Percentiles rank a stretch among this genome's conserved stretches.
phyloP scores from a whole-genome alignment of 2,888 invertebrate species.

The Chrysolina haemoptera region DNA sequence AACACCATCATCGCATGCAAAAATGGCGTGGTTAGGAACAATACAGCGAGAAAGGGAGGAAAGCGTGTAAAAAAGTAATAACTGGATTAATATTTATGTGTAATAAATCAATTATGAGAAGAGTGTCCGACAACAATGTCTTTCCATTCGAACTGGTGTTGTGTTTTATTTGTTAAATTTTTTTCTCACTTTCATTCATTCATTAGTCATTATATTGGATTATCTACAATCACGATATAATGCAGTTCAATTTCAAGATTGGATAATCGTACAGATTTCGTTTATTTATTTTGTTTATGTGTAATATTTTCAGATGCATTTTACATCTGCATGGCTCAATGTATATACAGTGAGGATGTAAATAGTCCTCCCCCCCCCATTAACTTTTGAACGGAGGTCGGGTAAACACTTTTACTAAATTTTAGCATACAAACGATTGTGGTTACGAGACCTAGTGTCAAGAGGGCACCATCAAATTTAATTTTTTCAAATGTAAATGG shows the following conservation, averaged over 20 bases:
- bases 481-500: too few relatives aligned
- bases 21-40: conserved; percentile 37
- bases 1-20: conserved; percentile 30
- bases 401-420: too few relatives aligned
- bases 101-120: conserved; percentile 45
- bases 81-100: conserved; percentile 41
- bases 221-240: background rate
- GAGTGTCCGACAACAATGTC: conserved; percentile 19
- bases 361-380: too few relatives aligned
- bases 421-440: too few relatives aligned
- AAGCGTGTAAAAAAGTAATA: conserved; percentile 42
- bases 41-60: conserved; percentile 35
- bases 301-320: too few relatives aligned
- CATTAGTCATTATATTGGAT: background rate
- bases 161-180: background rate
- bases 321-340: background rate
- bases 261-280: background rate
- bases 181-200: too few relatives aligned
- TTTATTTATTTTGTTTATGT: too few relatives aligned
- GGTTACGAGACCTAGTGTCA: too few relatives aligned
- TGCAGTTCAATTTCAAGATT: background rate
- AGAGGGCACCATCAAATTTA: too few relatives aligned
- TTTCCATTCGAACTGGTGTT: background rate
- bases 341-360: too few relatives aligned
- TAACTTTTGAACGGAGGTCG: too few relatives aligned